Conservation (phyloP, 2,797 vertebrate genomes). For the Acanthiza pusilla region DNA sequence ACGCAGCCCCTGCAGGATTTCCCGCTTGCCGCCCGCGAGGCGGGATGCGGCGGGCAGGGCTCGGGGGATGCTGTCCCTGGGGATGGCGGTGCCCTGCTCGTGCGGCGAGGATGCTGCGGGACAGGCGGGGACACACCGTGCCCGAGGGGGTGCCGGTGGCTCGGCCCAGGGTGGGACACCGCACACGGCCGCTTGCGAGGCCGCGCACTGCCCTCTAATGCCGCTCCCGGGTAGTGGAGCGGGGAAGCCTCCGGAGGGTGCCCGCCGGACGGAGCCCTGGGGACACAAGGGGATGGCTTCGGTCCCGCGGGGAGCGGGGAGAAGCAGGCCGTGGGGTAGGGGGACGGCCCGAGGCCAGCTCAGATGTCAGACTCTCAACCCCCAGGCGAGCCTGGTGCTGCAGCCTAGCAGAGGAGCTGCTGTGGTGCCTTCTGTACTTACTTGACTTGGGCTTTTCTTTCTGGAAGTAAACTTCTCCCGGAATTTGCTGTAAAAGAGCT, state of each 20-base stretch:
- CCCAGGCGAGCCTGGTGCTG: too few species aligned
- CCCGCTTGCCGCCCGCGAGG: not conserved
- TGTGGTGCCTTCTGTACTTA: not conserved
- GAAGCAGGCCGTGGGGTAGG: not conserved
- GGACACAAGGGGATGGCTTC: not conserved
- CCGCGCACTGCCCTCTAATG: constrained; percentile 40
- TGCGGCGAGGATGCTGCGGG: not conserved
- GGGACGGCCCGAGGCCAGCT: not conserved
- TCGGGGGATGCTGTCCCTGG: not conserved
- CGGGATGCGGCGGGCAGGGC: not conserved
- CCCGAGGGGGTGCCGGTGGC: not conserved
- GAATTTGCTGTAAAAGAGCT: not conserved
- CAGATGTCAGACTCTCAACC: not conserved
- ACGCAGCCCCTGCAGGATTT: not conserved
- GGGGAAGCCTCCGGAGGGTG: not conserved
- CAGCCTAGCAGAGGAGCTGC: not conserved
- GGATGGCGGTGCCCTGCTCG: not conserved
- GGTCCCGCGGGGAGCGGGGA: not conserved
- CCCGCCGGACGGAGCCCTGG: not conserved
- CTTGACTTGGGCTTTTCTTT: not conserved
- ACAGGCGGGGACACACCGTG: too few species aligned
- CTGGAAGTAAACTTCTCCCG: not conserved
- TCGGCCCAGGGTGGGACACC: not conserved
- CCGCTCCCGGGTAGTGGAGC: not conserved
- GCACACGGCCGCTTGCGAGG: not conserved